A percentile compares a stretch with the other conserved stretches of the same genome.
Evolutionary conservation across 2,888 invertebrate genomes (phyloP).

Genomic region (Subacronicta megacephala): DNA sequence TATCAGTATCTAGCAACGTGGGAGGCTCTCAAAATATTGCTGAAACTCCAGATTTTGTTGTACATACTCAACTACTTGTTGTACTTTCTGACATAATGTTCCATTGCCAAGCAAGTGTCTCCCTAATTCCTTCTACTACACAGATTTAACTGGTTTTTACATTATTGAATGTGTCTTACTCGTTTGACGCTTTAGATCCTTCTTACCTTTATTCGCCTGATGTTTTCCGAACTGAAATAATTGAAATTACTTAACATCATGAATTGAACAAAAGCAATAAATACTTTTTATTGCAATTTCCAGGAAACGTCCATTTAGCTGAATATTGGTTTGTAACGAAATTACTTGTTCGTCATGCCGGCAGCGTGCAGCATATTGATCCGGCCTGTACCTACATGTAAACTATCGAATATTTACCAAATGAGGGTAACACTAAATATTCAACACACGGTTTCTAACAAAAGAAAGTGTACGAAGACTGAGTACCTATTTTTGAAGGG

Average conservation of each 20-base stretch:
- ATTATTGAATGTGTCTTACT: no score
- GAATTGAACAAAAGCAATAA: slow-evolving; percentile 7
- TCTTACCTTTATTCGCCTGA: no score
- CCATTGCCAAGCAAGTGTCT: no score
- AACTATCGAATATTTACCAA: slow-evolving; percentile 55
- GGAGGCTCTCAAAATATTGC: no score
- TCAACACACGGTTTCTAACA: slow-evolving; percentile 48
- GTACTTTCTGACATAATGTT: no score
- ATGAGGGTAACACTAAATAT: slow-evolving; percentile 52
- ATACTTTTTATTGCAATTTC: slow-evolving; percentile 8
- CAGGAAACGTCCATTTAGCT: slow-evolving; percentile 17
- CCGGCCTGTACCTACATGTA: slow-evolving; percentile 45
- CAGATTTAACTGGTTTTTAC: no score
- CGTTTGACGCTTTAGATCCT: no score
- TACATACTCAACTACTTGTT: no score
- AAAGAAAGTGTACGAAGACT: slow-evolving; percentile 33
- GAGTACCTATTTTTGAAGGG: slow-evolving; percentile 13
- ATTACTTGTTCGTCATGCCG: slow-evolving; percentile 49
- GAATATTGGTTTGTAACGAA: slow-evolving; percentile 32
- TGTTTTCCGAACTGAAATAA: slow-evolving; percentile 11
- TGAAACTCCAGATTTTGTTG: no score
- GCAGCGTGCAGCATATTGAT: slow-evolving; percentile 54
- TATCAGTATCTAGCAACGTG: no score
- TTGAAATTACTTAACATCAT: slow-evolving; percentile 4
- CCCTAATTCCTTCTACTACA: no score